Evolutionary conservation across 2,113 vertebrate species (phyloP).

Genomic region (Macquaria australasica): DNA sequence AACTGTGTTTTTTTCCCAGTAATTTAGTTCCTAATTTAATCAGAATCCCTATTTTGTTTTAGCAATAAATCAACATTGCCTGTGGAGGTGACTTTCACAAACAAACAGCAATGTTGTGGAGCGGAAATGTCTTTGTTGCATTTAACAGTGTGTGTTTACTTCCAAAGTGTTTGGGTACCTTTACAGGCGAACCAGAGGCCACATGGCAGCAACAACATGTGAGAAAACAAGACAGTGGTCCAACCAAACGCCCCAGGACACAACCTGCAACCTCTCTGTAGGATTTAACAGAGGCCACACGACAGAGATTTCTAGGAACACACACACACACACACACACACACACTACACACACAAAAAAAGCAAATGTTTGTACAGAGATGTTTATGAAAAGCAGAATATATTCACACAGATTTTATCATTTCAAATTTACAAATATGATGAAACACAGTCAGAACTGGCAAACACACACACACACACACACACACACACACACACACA

Average conservation of each 20-base stretch:
- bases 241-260: neutral
- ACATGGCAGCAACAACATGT: neutral
- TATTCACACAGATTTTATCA: slow-evolving; percentile 13
- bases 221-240: neutral
- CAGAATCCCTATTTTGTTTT: neutral
- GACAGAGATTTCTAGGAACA: neutral
- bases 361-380: neutral
- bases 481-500: slow-evolving; percentile 12
- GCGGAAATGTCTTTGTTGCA: neutral
- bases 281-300: no score
- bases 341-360: slow-evolving; percentile 24
- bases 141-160: neutral
- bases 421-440: neutral
- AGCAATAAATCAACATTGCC: neutral
- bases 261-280: neutral
- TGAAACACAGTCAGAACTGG: neutral
- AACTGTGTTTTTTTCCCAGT: neutral
- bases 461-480: slow-evolving; percentile 19
- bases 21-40: neutral
- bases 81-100: neutral
- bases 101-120: neutral
- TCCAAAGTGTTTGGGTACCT: neutral
- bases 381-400: neutral
- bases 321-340: slow-evolving; percentile 2
- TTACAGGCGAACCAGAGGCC: neutral